Evolutionary conservation across 1,140 invertebrate species (phyloP), one percentile per base, ranked within the genome.

Genomic region (Whitmania pigra): DNA sequence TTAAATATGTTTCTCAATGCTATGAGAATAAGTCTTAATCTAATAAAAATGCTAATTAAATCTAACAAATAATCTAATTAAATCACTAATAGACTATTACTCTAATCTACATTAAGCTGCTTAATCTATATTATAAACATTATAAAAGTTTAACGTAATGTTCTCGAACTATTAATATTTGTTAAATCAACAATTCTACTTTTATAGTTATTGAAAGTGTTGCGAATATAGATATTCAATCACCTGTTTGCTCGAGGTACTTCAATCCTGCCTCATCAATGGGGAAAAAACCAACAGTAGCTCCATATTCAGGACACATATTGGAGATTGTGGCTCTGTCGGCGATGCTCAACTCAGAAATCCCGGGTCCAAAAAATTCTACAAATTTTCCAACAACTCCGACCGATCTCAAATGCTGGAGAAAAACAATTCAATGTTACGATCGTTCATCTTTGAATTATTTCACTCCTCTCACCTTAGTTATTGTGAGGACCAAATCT

Each of bases 381-480:
- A 98, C 94, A 84, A 98, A 99, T 80, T 97, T 97, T 60, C 93
- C 94, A 63, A 98, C 95, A 31, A 98, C 94, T 68, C 95, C 95
- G 66, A 96, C 78, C 80, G 93, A 89, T 43, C 94, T 86, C 70
- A 97, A 85, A 83, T 97, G 90, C 90, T 93, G 78, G 25, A 73
- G 63, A 73, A 75, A 74, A 69, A 71, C 22, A 69, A 66, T 36
- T 36, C 31, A 72, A n/a, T 20, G 40, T 55, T 20, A 69, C 36
- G 49, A 20, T 43, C 13, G 43, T 49, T 49, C 1, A 0, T 49
- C 68, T 40, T 20, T 40, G 66, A n/a, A 31, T 31, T 69, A 17
- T 11, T 69, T 69, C 68, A 17, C 31, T 60, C 25, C 9, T 1
- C 9, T 49, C 84, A 93, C 90, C 86, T 97, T 97, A 15, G 94